These are phyloP conservation scores for Onychomys leucogaster DNA, from an alignment of 2,797 vertebrate genomes.

Conservation along the genomic window DNA sequence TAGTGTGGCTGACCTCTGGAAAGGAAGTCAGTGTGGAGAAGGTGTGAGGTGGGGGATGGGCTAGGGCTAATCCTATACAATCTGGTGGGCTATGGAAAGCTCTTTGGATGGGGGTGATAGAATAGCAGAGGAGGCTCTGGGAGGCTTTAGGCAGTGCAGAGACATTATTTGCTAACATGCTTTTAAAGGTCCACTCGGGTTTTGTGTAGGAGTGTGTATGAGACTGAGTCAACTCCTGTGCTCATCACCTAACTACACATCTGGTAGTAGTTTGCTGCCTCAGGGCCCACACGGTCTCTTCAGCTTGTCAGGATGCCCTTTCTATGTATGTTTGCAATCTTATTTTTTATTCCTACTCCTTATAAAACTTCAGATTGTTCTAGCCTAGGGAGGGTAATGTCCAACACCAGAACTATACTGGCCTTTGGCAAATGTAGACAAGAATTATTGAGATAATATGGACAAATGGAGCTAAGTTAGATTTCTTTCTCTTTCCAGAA, in stretches of 20 bases:
- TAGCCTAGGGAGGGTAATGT: neutral
- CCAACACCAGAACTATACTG: neutral
- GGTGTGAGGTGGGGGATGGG: neutral
- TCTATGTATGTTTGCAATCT: neutral
- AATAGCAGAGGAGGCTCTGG: neutral
- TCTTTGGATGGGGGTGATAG: neutral
- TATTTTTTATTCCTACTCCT: conserved; percentile 33
- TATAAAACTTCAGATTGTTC: neutral
- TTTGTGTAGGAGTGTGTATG: neutral
- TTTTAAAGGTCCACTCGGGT: neutral
- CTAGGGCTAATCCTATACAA: neutral
- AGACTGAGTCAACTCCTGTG: neutral
- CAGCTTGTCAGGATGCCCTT: neutral
- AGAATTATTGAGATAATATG: neutral
- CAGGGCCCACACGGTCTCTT: neutral
- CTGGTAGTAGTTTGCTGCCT: neutral
- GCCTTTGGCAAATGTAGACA: conserved; percentile 20
- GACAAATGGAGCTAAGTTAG: conserved; percentile 40
- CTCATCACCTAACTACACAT: neutral
- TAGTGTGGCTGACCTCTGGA: neutral
- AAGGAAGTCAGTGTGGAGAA: neutral
- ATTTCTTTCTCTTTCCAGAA: conserved; percentile 86
- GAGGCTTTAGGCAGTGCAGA: neutral
- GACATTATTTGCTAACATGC: neutral
- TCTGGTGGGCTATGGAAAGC: neutral